These are phyloP conservation scores for Cepaea nemoralis DNA, from an alignment of 1,140 invertebrate species.

Conservation along the genomic window DNA sequence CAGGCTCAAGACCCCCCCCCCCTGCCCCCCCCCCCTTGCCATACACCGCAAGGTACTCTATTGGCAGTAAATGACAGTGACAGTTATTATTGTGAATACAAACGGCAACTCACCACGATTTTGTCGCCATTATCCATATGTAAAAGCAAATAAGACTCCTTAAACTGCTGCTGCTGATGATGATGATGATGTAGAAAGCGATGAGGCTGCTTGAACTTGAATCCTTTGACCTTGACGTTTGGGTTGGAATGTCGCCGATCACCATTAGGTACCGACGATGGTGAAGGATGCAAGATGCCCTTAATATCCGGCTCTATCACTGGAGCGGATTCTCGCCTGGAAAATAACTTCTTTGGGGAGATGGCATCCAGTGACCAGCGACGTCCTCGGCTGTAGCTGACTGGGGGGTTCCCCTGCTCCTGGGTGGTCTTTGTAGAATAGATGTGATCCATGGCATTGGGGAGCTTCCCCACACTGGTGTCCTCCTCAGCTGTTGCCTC, in stretches of 20 bases:
- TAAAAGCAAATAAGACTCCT: neutral
- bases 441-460: neutral
- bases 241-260: neutral
- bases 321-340: neutral
- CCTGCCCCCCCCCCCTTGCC: no score
- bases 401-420: neutral
- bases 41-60: no score
- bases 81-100: no score
- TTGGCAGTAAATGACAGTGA: no score
- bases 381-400: neutral
- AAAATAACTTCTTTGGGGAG: neutral
- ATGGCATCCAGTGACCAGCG: neutral
- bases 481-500: neutral
- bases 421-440: neutral
- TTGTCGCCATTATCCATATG: neutral
- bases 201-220: neutral
- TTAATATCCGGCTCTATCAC: neutral
- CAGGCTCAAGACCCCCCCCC: no score
- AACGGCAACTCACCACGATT: conserved; percentile 28
- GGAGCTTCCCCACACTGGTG: neutral
- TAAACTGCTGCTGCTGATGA: neutral
- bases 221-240: neutral
- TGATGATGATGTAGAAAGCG: neutral
- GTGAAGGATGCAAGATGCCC: neutral
- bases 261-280: neutral